A percentile compares a stretch with the other conserved stretches of the same genome.
Evolutionary conservation across 2,888 invertebrate genomes (phyloP).

Genomic region (Trisateles emortualis): DNA sequence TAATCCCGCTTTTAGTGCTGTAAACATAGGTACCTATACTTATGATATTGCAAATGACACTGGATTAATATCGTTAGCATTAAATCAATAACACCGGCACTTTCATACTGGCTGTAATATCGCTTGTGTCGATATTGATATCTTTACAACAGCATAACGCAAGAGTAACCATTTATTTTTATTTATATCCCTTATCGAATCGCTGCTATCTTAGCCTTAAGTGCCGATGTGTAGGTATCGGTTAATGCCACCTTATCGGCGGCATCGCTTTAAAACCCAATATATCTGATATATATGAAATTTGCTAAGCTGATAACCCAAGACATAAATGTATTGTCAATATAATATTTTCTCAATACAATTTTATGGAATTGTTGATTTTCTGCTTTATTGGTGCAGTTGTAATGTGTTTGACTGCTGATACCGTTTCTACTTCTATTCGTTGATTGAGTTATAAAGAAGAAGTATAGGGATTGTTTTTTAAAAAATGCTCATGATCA

Average conservation of each 20-base stretch:
- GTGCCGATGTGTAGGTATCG: conserved; percentile 82
- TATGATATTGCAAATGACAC: conserved; percentile 55
- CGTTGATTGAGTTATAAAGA: no score
- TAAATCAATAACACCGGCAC: conserved; percentile 65
- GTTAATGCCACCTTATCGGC: conserved; percentile 73
- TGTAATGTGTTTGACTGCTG: no score
- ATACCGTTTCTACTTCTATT: no score
- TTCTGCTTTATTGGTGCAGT: no score
- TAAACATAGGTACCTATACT: conserved; percentile 31
- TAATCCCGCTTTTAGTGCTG: conserved; percentile 36
- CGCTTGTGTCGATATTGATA: conserved; percentile 65
- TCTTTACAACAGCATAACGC: conserved; percentile 75
- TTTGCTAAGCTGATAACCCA: conserved; percentile 54
- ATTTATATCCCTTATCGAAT: conserved; percentile 77
- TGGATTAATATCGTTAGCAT: conserved; percentile 55
- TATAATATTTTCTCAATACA: conserved; percentile 7
- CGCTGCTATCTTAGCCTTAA: conserved; percentile 70
- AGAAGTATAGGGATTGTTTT: no score
- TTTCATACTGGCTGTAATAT: conserved; percentile 57
- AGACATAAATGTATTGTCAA: conserved; percentile 30
- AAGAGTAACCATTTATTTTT: conserved; percentile 78
- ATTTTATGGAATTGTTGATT: conserved; percentile 1
- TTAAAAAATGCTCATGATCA: no score
- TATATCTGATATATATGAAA: conserved; percentile 63
- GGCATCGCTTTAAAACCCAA: conserved; percentile 68